Conservation (phyloP, 2,113 vertebrate species). For the Chaetops frenatus region DNA sequence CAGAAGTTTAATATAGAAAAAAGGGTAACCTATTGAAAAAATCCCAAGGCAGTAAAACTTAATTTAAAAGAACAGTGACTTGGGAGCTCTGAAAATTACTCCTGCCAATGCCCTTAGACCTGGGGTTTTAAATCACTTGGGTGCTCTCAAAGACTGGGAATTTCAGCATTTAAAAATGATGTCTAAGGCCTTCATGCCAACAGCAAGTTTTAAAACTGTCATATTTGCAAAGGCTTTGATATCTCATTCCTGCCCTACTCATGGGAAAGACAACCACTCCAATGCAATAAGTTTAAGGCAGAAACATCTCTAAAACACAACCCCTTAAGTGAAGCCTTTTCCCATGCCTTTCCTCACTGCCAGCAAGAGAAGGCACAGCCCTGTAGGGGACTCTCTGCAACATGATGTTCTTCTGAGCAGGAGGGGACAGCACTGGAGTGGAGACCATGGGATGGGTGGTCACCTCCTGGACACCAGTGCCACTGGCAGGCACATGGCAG, state of each 20-base stretch:
- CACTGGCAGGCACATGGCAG: not conserved
- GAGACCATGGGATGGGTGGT: not conserved
- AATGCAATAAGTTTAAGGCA: not conserved
- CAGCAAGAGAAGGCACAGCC: not conserved
- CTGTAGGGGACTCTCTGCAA: not conserved
- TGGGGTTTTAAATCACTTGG: not conserved
- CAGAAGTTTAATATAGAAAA: not conserved
- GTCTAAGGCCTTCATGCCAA: not conserved
- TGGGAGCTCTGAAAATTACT: not conserved
- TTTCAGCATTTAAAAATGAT: not conserved
- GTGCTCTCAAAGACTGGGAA: not conserved
- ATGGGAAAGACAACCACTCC: not conserved
- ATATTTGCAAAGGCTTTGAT: not conserved
- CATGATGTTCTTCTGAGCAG: not conserved
- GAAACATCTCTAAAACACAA: not conserved
- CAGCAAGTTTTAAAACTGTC: not conserved
- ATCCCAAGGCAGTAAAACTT: not conserved
- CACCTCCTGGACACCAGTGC: not conserved
- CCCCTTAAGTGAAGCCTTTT: not conserved
- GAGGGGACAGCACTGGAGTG: not conserved
- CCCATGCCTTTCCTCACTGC: not conserved
- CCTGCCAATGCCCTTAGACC: not conserved
- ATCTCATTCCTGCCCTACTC: fast-evolving
- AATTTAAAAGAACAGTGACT: not conserved
- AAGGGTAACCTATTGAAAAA: not conserved